Evolutionary conservation across 37 sponge, comb jelly and placozoan genomes (phyloP).

Genomic region (Ephydatia muelleri): DNA sequence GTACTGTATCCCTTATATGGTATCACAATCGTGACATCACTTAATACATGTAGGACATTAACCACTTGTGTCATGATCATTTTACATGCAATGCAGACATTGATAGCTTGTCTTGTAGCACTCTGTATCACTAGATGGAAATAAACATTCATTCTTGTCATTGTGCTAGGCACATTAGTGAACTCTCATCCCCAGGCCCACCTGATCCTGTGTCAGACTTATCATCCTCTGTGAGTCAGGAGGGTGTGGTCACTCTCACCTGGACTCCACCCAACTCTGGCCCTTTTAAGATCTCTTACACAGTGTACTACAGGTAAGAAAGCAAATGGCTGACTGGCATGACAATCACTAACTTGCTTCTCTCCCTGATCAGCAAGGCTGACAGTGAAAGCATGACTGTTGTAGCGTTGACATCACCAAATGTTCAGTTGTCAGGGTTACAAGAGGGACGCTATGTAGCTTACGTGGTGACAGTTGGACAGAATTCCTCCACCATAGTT

Average conservation of each 20-base stretch:
- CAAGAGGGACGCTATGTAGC: background rate
- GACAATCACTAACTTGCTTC: background rate
- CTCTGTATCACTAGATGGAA: too few species aligned
- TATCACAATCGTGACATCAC: too few species aligned
- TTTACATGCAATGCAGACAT: too few species aligned
- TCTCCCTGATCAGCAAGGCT: background rate
- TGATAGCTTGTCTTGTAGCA: too few species aligned
- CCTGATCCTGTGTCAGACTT: background rate
- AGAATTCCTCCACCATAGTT: background rate
- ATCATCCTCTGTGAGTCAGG: background rate
- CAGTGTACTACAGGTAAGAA: background rate
- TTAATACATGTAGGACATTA: too few species aligned
- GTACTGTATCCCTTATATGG: too few species aligned
- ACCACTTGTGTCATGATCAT: too few species aligned
- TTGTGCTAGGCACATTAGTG: background rate
- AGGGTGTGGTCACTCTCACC: background rate
- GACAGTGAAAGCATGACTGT: background rate
- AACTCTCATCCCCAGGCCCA: background rate
- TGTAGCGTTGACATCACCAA: background rate
- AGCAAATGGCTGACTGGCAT: background rate
- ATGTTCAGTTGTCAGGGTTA: background rate
- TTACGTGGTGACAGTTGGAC: background rate
- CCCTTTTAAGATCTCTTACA: background rate
- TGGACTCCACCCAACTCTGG: background rate
- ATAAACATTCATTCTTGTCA: too few species aligned